Base-by-base conservation (phyloP, 2,888 invertebrate species). In the Coenonympha arcania region DNA sequence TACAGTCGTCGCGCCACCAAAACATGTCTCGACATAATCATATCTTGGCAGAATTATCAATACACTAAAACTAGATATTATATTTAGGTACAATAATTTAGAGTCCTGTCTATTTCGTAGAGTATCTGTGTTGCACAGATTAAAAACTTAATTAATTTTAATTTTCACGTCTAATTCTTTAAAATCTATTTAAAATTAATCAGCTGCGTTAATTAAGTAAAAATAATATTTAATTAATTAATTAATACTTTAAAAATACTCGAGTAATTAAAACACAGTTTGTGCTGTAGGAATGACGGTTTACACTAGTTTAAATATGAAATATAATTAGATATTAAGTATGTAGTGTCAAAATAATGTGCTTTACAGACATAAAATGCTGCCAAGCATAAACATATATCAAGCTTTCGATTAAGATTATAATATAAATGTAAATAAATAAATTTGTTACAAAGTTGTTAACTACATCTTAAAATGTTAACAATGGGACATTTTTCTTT, bases 171-270 rank as follows among this genome's bases (percentile, higher is more conserved):
- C 24, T 30, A 34, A 24, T 44, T 34, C 24, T 42, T 33, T 39
- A 48, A 56, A 59, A 61, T 60, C 30, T n/a, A n/a, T 16, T 33
- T 39, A 48, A 56, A 58, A 62, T 60, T 40, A 69, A 68, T 70
- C n/a, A 71, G 65, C 66, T 69, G 64, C 62, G 63, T 60, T 60
- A 66, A 65, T 60, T 60, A 66, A 65, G 63, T 66, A 70, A 62
- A 59, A 73, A 72, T 49, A 71, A 73, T 39, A 22, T 71, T n/a
- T n/a, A n/a, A n/a, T n/a, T n/a, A n/a, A n/a, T n/a, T n/a, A n/a
- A n/a, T n/a, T 77, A 76, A 78, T 77, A 77, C 77, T 77, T 74
- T 67, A 65, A 71, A n/a, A 77, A 76, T 76, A 77, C 73, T 75
- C 65, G 61, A 59, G 62, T 59, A 62, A 55, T n/a, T n/a, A 54